These are phyloP conservation scores for Hypanus sabinus DNA, from an alignment of 2,113 vertebrate genomes.

Conservation along the genomic window DNA sequence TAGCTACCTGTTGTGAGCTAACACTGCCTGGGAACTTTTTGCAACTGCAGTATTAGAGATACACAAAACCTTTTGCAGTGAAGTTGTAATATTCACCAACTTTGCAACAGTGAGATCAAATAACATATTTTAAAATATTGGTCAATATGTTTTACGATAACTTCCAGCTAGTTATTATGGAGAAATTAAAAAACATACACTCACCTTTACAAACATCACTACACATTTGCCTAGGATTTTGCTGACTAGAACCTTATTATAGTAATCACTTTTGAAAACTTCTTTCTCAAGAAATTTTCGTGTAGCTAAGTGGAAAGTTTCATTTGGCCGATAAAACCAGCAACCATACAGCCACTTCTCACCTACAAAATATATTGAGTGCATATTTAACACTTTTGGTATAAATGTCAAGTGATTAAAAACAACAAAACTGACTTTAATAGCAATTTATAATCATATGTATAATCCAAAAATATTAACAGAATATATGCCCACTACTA, in stretches of 20 bases:
- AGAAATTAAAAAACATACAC: conserved; percentile 25
- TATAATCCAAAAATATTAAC: neutral
- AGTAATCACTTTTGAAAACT: conserved; percentile 99
- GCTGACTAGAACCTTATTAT: conserved; percentile 92
- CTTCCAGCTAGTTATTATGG: too few relatives aligned
- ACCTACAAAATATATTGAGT: conserved; percentile 54
- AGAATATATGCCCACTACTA: neutral
- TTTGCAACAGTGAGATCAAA: neutral
- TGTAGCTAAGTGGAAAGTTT: conserved; percentile 95
- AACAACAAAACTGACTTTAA: conserved; percentile 15
- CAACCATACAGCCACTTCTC: conserved; percentile 97
- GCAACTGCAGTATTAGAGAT: neutral
- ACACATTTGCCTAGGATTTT: conserved; percentile 98
- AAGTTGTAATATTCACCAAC: neutral
- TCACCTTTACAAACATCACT: conserved; percentile 99
- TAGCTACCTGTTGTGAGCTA: neutral
- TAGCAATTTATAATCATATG: neutral
- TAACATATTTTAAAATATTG: neutral
- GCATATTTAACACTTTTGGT: neutral
- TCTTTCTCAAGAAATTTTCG: conserved; percentile 97
- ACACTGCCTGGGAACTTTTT: neutral
- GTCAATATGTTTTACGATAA: too few relatives aligned
- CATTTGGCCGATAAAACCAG: conserved; percentile 98
- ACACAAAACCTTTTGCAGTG: neutral
- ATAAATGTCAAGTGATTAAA: neutral